Evolutionary conservation across 2,888 invertebrate species (phyloP).

Genomic region (Drosophila dives): DNA sequence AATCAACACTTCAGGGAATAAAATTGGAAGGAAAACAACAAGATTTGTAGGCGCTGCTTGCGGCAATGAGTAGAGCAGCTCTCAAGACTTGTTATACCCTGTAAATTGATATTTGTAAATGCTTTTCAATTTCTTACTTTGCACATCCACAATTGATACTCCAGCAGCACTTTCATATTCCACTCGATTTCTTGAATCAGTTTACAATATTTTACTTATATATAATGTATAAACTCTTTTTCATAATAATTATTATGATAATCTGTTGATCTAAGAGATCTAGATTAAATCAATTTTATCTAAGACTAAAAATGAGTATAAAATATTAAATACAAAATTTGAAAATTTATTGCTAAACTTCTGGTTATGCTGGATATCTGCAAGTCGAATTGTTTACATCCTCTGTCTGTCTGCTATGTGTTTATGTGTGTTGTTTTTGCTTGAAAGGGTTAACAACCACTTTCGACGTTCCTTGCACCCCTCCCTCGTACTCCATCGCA

Average conservation of each 20-base stretch:
- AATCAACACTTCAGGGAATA: neutral
- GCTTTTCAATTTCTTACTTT: neutral
- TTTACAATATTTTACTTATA: neutral
- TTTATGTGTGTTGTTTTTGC: neutral
- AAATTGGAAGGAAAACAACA: constrained; percentile 11
- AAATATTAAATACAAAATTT: neutral
- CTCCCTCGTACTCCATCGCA: neutral
- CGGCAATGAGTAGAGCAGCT: constrained; percentile 35
- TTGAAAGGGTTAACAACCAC: constrained; percentile 53
- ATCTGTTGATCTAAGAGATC: too few relatives aligned
- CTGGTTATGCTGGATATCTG: constrained; percentile 3
- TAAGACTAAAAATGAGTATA: neutral
- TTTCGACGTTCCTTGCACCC: constrained; percentile 11
- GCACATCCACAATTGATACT: neutral
- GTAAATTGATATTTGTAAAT: neutral
- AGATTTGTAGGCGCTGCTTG: constrained; percentile 53
- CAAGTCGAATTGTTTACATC: neutral
- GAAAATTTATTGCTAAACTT: neutral
- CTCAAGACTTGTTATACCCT: constrained; percentile 7
- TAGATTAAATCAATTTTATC: too few relatives aligned
- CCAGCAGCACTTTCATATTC: neutral
- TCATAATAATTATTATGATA: too few relatives aligned
- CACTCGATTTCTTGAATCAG: neutral
- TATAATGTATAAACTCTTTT: neutral
- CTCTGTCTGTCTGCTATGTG: neutral